These are phyloP conservation scores for Argopecten irradians DNA, from an alignment of 1,140 invertebrate species.

Conservation along the genomic window DNA sequence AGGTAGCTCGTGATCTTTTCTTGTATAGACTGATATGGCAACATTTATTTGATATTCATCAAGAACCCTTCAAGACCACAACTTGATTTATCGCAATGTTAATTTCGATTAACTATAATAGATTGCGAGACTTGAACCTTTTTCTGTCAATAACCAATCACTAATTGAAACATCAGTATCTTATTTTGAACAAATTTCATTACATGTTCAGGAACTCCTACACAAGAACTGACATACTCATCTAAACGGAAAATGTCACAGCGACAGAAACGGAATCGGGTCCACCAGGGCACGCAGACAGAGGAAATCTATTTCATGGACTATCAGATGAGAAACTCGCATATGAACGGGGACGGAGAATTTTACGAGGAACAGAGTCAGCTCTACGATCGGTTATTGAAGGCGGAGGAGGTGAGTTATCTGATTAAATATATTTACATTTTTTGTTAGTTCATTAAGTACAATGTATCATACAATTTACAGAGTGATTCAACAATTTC, in stretches of 20 bases:
- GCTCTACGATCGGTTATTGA: constrained; percentile 69
- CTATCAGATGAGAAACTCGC: constrained; percentile 44
- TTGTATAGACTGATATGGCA: too few relatives aligned
- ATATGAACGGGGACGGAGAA: constrained; percentile 65
- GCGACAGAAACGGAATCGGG: constrained; percentile 64
- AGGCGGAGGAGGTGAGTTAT: constrained; percentile 70
- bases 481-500: background rate
- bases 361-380: constrained; percentile 70
- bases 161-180: background rate
- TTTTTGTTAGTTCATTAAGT: background rate
- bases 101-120: background rate
- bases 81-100: background rate
- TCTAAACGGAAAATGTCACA: constrained; percentile 74
- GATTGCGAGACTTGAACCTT: background rate
- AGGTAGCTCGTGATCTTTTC: background rate
- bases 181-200: background rate
- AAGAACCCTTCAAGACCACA: too few relatives aligned
- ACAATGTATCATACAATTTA: background rate
- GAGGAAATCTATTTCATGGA: constrained; percentile 63
- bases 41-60: too few relatives aligned
- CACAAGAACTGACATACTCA: constrained; percentile 69
- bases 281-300: constrained; percentile 71
- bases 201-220: constrained; percentile 52
- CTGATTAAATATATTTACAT: background rate
- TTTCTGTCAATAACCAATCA: background rate